Conservation (phyloP, 2,797 vertebrate species). For the Tauraco hartlaubi region DNA sequence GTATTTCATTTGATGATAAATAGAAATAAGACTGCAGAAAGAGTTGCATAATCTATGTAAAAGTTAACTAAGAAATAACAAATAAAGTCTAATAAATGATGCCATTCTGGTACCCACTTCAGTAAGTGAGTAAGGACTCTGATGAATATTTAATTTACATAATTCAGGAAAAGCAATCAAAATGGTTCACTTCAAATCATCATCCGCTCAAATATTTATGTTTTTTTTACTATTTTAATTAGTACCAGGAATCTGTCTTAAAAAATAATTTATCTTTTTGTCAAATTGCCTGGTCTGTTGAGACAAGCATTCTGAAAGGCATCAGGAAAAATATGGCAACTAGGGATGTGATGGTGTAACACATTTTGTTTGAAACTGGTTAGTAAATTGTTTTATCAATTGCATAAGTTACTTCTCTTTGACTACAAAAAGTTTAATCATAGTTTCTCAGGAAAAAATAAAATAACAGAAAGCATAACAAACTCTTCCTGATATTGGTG, state of each 20-base stretch:
- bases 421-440: neutral
- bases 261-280: neutral
- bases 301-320: neutral
- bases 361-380: neutral
- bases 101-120: neutral
- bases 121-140: neutral
- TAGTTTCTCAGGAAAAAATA: neutral
- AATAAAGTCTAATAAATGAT: neutral
- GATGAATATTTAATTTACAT: neutral
- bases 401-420: neutral
- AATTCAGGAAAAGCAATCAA: neutral
- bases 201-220: neutral
- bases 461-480: neutral
- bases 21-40: slow-evolving; percentile 44
- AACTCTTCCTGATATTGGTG: neutral
- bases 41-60: neutral
- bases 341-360: neutral
- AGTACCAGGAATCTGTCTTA: neutral
- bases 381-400: neutral
- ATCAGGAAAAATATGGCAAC: neutral
- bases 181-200: neutral
- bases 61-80: slow-evolving; percentile 20
- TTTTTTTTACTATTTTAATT: neutral
- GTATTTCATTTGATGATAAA: slow-evolving; percentile 34
- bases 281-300: neutral